phyloP scores from a whole-genome alignment of 2,888 invertebrate genomes.

The Fissipunctia ypsillon region DNA sequence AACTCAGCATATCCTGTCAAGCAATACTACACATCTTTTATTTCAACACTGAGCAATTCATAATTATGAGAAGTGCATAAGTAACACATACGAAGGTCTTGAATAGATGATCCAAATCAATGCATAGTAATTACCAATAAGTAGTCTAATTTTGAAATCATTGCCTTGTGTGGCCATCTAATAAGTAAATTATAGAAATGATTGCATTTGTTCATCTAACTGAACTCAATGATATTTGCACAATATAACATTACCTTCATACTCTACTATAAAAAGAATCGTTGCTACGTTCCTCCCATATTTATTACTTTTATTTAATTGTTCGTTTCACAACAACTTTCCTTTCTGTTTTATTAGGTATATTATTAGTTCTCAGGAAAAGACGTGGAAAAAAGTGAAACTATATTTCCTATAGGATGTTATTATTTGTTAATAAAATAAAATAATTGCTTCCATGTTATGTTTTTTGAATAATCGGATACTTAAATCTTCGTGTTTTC shows the following conservation, averaged over 20 bases:
- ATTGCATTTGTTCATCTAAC: too few relatives aligned
- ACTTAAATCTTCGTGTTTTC: too few relatives aligned
- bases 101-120: slow-evolving; percentile 21
- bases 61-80: slow-evolving; percentile 12
- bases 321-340: slow-evolving; percentile 14
- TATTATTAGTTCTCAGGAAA: too few relatives aligned
- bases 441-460: too few relatives aligned
- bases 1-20: slow-evolving; percentile 10
- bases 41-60: slow-evolving; percentile 31
- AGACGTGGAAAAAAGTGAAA: too few relatives aligned
- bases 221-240: too few relatives aligned
- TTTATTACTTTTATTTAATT: background rate
- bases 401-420: too few relatives aligned
- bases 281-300: background rate
- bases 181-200: slow-evolving; percentile 1
- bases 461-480: too few relatives aligned
- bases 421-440: too few relatives aligned
- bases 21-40: background rate
- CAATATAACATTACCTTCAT: too few relatives aligned
- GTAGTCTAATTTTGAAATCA: slow-evolving; percentile 28
- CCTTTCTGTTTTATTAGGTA: too few relatives aligned
- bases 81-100: background rate
- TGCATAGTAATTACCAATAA: slow-evolving; percentile 20
- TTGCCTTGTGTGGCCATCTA: background rate
- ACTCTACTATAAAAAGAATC: background rate